Evolutionary conservation across 2,113 vertebrate genomes (phyloP), one percentile per base, ranked within the genome.

Genomic region (Terrapene triunguis): DNA sequence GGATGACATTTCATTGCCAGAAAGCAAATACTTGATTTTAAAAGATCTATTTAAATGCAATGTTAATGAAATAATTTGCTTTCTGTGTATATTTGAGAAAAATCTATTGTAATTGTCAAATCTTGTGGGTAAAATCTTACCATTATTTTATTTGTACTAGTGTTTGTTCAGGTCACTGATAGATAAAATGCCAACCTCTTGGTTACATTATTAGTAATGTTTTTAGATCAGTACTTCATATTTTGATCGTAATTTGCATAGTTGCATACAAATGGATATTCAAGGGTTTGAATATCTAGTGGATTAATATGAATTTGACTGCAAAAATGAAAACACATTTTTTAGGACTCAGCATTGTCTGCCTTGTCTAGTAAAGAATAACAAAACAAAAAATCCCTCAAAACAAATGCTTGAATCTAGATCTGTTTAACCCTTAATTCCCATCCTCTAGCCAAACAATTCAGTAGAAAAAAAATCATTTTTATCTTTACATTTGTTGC

Each of bases 401-500:
- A 32, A 88, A 12, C 82, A 82, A 95, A 84, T 80, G 82, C 0
- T 53, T 90, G 55, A 90, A 48, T 44, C 10, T 72, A 44, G 4
- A 47, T 54, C 88, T 91, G 5, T 78, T 88, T 59, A 79, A 27
- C 19, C 5, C 4, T 21, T 80, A 8, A 80, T 95, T 88, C 78
- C n/a, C 35, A 74, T 57, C 55, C 88, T 93, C 85, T 93, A 88
- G 5, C 53, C 92, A 94, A 91, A 44, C 11, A 88, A 57, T 89
- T 94, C 14, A 91, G 0, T 57, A 44, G 53, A 32, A 82, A 81
- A 65, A 27, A 72, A 38, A 42, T 54, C 85, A 82, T 94, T 94
- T 92, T 91, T 88, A 55, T 93, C 87, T 94, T 93, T 80, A 72
- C 57, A 55, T 89, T 97, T 97, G 85, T 92, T 89, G 79, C 85